Evolutionary conservation across 2,888 invertebrate genomes (phyloP).

Genomic region (Macropis europaea): DNA sequence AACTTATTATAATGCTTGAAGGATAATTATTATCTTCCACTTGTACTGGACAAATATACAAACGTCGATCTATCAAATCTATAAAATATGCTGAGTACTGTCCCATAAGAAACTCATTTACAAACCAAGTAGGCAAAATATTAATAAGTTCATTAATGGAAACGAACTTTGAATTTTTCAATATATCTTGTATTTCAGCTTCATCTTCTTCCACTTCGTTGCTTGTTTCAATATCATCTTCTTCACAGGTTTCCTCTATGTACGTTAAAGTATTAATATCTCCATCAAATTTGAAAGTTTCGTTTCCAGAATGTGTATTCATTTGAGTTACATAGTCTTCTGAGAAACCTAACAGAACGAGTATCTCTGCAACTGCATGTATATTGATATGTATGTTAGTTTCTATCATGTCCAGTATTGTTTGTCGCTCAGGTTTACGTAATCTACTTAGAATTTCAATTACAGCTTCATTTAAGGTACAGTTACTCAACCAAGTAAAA

Average conservation of each 20-base stretch:
- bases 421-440: slow-evolving; percentile 82
- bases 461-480: slow-evolving; percentile 87
- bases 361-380: slow-evolving; percentile 82
- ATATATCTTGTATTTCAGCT: slow-evolving; percentile 30
- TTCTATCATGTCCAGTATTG: slow-evolving; percentile 83
- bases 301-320: slow-evolving; percentile 9
- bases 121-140: slow-evolving; percentile 82
- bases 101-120: slow-evolving; percentile 83
- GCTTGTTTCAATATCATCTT: slow-evolving; percentile 34
- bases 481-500: slow-evolving; percentile 88
- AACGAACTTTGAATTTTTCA: background rate
- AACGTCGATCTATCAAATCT: slow-evolving; percentile 84
- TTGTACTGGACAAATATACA: slow-evolving; percentile 86
- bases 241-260: slow-evolving; percentile 26
- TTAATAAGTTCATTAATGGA: slow-evolving; percentile 22
- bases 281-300: slow-evolving; percentile 62
- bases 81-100: slow-evolving; percentile 85
- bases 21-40: slow-evolving; percentile 85
- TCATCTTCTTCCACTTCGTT: slow-evolving; percentile 61
- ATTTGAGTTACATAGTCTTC: slow-evolving; percentile 39
- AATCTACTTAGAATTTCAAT: slow-evolving; percentile 84
- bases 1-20: slow-evolving; percentile 83
- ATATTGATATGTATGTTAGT: slow-evolving; percentile 85
- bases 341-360: slow-evolving; percentile 81
- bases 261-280: slow-evolving; percentile 50